Conservation (phyloP, 2,113 vertebrate genomes). For the Triplophysa rosa region DNA sequence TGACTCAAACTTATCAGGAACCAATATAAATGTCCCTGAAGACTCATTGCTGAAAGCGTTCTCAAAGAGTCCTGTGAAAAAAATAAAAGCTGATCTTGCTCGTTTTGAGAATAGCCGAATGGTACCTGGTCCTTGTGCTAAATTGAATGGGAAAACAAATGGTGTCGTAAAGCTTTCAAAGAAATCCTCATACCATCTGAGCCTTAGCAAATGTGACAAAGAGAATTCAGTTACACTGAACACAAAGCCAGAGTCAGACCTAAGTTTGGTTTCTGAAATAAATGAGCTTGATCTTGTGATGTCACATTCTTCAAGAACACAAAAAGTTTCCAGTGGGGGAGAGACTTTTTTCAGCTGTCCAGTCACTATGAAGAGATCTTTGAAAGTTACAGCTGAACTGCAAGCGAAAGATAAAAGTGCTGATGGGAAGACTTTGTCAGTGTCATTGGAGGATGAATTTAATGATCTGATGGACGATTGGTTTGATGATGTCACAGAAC, state of each 20-base stretch:
- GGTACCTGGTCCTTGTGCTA: neutral
- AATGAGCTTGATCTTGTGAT: conserved; percentile 27
- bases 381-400: neutral
- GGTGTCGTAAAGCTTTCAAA: conserved; percentile 23
- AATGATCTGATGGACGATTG: conserved; percentile 65
- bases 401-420: neutral
- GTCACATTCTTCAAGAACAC: conserved; percentile 14
- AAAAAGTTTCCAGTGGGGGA: neutral
- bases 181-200: neutral
- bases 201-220: conserved; percentile 26
- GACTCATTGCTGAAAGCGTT: neutral
- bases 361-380: neutral
- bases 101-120: neutral
- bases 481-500: conserved; percentile 72
- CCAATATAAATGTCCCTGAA: conserved; percentile 6
- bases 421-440: neutral
- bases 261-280: neutral
- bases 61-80: conserved; percentile 22
- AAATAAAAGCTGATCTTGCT: neutral
- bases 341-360: neutral
- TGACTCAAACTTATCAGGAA: neutral
- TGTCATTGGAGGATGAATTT: conserved; percentile 51
- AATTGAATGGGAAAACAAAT: neutral
- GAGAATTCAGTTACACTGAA: conserved; percentile 54
- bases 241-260: conserved; percentile 47